These are phyloP conservation scores for Luffia ferchaultella DNA, from an alignment of 2,888 invertebrate genomes.

Conservation along the genomic window DNA sequence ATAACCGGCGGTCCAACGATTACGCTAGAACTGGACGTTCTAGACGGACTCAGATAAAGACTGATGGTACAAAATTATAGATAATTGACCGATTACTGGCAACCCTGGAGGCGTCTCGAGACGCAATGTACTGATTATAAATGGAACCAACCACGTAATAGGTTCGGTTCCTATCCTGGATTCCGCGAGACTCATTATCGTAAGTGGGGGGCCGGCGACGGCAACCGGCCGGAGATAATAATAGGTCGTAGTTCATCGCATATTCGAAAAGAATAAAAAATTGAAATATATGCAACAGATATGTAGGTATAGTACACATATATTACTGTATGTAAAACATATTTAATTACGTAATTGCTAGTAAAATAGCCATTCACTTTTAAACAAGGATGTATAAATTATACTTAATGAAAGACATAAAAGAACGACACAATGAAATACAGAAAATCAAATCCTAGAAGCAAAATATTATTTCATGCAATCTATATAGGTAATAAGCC, in stretches of 20 bases:
- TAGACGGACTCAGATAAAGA: conserved; percentile 40
- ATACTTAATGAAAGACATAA: too few species aligned
- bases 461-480: too few species aligned
- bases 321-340: too few species aligned
- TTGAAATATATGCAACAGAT: too few species aligned
- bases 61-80: conserved; percentile 62
- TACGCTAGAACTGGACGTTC: conserved; percentile 33
- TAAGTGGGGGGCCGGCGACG: conserved; percentile 61
- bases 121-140: conserved; percentile 53
- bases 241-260: not conserved
- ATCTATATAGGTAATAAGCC: too few species aligned
- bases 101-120: conserved; percentile 30
- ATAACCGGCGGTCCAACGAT: conserved; percentile 33
- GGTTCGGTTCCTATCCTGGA: conserved; percentile 53
- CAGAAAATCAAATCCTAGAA: too few species aligned
- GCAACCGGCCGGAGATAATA: not conserved
- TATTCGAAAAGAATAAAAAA: too few species aligned
- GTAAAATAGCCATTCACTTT: too few species aligned
- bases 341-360: too few species aligned
- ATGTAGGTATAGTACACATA: too few species aligned
- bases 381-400: too few species aligned
- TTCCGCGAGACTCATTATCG: conserved; percentile 62
- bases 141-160: conserved; percentile 50
- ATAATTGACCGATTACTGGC: conserved; percentile 58
- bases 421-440: too few species aligned